Conservation (phyloP, 2,797 vertebrate species). For the Sphenodon punctatus region DNA sequence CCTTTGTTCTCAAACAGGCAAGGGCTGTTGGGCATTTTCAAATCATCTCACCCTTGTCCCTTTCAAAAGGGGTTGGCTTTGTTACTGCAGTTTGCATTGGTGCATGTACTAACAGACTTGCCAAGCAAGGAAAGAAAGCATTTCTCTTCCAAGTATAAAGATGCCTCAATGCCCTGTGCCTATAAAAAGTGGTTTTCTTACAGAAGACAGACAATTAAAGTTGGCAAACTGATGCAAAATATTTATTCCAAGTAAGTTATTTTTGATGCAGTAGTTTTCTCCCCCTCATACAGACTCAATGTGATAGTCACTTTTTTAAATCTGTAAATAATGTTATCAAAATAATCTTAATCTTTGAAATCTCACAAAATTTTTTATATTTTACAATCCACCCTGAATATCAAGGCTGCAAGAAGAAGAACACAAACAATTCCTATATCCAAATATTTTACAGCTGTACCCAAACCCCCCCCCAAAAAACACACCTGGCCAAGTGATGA, state of each 20-base stretch:
- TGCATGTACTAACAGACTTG: too few species aligned
- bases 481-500: slow-evolving; percentile 82
- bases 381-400: slow-evolving; percentile 90
- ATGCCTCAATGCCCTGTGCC: slow-evolving; percentile 40
- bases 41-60: slow-evolving; percentile 28
- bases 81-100: slow-evolving; percentile 46
- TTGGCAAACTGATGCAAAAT: slow-evolving; percentile 89
- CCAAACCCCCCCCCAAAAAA: slow-evolving; percentile 65
- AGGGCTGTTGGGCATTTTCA: neutral
- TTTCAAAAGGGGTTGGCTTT: slow-evolving; percentile 40
- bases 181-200: slow-evolving; percentile 71
- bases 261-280: slow-evolving; percentile 84
- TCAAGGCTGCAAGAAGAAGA: slow-evolving; percentile 86
- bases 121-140: too few species aligned
- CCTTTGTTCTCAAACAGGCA: neutral
- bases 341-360: slow-evolving; percentile 89
- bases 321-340: slow-evolving; percentile 90
- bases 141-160: too few species aligned
- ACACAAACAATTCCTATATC: slow-evolving; percentile 81
- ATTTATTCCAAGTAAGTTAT: slow-evolving; percentile 89
- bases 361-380: slow-evolving; percentile 86
- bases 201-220: slow-evolving; percentile 75
- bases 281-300: slow-evolving; percentile 83
- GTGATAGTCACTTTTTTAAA: slow-evolving; percentile 85
- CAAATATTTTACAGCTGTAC: slow-evolving; percentile 87